A percentile compares a stretch with the other conserved stretches of the same genome.
These are phyloP conservation scores for Neoascia interrupta DNA, from an alignment of 2,888 invertebrate genomes.

Conservation along the genomic window DNA sequence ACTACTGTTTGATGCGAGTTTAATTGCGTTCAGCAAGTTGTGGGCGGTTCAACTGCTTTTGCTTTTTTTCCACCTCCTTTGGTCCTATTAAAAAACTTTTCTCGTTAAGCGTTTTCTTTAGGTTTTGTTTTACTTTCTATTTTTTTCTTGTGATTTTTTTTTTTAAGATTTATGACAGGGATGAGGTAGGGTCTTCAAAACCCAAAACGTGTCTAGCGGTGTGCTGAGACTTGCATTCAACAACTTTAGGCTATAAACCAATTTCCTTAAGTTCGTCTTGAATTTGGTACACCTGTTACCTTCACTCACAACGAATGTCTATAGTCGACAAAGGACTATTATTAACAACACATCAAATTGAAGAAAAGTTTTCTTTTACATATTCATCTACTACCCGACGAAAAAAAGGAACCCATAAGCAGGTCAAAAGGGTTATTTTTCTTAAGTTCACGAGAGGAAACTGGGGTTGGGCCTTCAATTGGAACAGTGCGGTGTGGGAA, in stretches of 20 bases:
- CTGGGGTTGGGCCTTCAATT: slow-evolving; percentile 17
- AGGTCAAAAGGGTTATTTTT: slow-evolving; percentile 34
- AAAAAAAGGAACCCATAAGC: background rate
- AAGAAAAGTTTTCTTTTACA: slow-evolving; percentile 5
- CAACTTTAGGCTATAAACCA: background rate
- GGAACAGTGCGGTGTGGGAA: slow-evolving; percentile 3
- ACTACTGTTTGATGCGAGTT: slow-evolving; percentile 61
- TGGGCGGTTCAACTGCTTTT: slow-evolving; percentile 25
- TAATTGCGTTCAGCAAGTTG: slow-evolving; percentile 64
- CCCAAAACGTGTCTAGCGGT: no score
- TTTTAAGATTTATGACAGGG: background rate
- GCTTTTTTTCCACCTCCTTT: slow-evolving; percentile 38
- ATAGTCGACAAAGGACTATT: background rate
- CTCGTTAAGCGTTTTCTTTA: slow-evolving; percentile 67
- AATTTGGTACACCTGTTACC: no score
- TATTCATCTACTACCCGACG: background rate
- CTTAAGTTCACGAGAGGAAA: slow-evolving; percentile 24
- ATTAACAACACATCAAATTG: slow-evolving; percentile 6
- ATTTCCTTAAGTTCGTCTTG: no score
- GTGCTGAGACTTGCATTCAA: no score
- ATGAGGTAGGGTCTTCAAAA: no score
- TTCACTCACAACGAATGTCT: no score
- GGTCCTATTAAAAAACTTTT: slow-evolving; percentile 66
- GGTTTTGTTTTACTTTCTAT: slow-evolving; percentile 36
- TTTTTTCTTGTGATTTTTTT: slow-evolving; percentile 5